A percentile compares a stretch with the other conserved stretches of the same genome.
Conservation (phyloP, 64 coral and sea anemone genomes). For the Platygyra sinensis region DNA sequence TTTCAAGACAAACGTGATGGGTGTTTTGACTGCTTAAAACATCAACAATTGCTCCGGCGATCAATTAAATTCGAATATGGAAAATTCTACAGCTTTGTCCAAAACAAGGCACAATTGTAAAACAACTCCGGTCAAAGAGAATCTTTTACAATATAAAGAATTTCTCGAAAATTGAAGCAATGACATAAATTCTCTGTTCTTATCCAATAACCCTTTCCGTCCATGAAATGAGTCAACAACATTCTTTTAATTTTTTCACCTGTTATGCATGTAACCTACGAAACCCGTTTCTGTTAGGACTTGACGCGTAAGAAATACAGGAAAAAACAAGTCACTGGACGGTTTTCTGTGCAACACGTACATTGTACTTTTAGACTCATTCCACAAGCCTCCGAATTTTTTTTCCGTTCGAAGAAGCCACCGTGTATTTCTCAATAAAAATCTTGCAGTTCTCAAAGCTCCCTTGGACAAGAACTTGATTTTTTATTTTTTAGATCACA, state of each 20-base stretch:
- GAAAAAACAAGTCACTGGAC: too few species aligned
- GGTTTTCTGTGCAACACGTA: too few species aligned
- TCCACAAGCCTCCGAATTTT: too few species aligned
- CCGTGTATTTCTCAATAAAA: too few species aligned
- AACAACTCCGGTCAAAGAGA: not conserved
- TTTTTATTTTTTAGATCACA: not conserved
- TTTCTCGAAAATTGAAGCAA: not conserved
- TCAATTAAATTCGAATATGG: not conserved
- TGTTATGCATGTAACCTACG: too few species aligned
- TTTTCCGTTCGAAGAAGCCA: too few species aligned
- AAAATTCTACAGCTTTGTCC: not conserved
- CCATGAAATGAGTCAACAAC: slow-evolving; percentile 6
- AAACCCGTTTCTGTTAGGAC: too few species aligned
- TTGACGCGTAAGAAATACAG: too few species aligned
- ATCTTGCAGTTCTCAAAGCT: too few species aligned
- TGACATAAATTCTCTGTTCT: not conserved
- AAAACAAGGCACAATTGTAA: not conserved
- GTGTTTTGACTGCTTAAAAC: not conserved
- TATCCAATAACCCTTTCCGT: not conserved
- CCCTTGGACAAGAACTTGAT: too few species aligned
- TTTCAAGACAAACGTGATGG: not conserved
- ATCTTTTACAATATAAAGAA: not conserved
- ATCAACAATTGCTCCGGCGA: not conserved
- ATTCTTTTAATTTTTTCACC: not conserved
- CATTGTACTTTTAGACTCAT: too few species aligned